Base-by-base conservation (phyloP, 2,113 vertebrate genomes). In the Apaloderma vittatum region DNA sequence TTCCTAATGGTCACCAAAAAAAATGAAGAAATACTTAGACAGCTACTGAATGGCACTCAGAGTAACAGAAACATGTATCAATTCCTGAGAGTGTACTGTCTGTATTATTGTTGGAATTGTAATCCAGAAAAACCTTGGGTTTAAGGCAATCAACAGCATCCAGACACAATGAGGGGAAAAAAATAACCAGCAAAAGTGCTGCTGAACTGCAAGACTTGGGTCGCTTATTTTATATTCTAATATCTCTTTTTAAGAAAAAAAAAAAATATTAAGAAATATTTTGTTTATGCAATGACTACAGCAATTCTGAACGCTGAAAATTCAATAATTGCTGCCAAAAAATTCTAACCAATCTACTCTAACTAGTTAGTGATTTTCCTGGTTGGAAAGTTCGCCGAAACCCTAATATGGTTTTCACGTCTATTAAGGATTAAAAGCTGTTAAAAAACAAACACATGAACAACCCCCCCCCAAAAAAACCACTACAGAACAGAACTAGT, bases 1-100 rank as follows among this genome's bases (percentile, higher is more conserved):
- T 96, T 94, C 99, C 99, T 99, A 90, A 46, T 4, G 37, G 40
- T 8, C 82, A 90, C 43, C 40, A 40, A 57, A 30, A 37, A 63
- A 61, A 66, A 83, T 1, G 8, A 72, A 82, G 51, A 71, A 68
- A 88, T 32, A 34, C 8, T 94, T 40, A 94, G 43, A 40, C 26
- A 52, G 22, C 15, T 61, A 22, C 18, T 71, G 17, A 40, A 67
- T 4, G 7, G 71, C 52, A 65, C 30, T 84, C n/a, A 45, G 55
- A 74, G 46, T 12, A 78, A 75, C 19, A 87, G 43, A 67, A 85
- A 37, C 2, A 21, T 3, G 2, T 16, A 43, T 12, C 62, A 34
- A 1, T 3, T 59, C 10, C 51, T 34, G 12, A 68, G 34, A 4
- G 5, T 32, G 22, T 32, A 24, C 4, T 36, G 24, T 23, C 59